phyloP scores from a whole-genome alignment of 2,797 vertebrate species.

The Hephaestus fuliginosus region DNA sequence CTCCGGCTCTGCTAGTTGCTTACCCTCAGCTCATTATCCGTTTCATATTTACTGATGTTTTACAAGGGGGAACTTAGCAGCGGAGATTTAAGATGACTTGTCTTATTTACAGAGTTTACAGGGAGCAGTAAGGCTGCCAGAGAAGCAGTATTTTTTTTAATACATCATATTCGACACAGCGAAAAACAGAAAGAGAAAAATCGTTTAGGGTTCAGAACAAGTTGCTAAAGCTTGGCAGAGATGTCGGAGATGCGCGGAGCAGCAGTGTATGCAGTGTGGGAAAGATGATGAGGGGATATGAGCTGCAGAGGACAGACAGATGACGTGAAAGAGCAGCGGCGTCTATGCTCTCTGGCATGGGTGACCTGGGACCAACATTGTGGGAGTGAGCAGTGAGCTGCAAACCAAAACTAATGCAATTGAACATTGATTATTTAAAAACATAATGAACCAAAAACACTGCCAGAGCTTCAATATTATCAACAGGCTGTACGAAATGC shows the following conservation, averaged over 20 bases:
- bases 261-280: slow-evolving; percentile 13
- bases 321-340: slow-evolving; percentile 53
- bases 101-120: slow-evolving; percentile 56
- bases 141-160: slow-evolving; percentile 1
- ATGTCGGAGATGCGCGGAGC: slow-evolving; percentile 20
- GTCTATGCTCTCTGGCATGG: slow-evolving; percentile 46
- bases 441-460: slow-evolving; percentile 52
- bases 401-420: slow-evolving; percentile 69
- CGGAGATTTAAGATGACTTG: slow-evolving; percentile 48
- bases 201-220: slow-evolving; percentile 16
- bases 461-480: slow-evolving; percentile 12
- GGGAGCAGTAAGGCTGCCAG: slow-evolving; percentile 16
- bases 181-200: slow-evolving; percentile 10
- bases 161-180: neutral
- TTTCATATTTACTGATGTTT: slow-evolving; percentile 60
- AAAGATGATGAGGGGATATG: slow-evolving; percentile 44
- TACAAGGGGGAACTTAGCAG: slow-evolving; percentile 27
- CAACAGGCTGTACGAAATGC: neutral
- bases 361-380: slow-evolving; percentile 59
- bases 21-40: slow-evolving; percentile 56
- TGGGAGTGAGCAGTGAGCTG: slow-evolving; percentile 34
- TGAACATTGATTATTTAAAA: slow-evolving; percentile 63
- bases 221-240: slow-evolving; percentile 29
- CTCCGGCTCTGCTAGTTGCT: slow-evolving; percentile 46
- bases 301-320: slow-evolving; percentile 58